Percentiles rank a stretch among this genome's conserved stretches.
Conservation (phyloP, 2,797 vertebrate species). For the Luscinia luscinia region DNA sequence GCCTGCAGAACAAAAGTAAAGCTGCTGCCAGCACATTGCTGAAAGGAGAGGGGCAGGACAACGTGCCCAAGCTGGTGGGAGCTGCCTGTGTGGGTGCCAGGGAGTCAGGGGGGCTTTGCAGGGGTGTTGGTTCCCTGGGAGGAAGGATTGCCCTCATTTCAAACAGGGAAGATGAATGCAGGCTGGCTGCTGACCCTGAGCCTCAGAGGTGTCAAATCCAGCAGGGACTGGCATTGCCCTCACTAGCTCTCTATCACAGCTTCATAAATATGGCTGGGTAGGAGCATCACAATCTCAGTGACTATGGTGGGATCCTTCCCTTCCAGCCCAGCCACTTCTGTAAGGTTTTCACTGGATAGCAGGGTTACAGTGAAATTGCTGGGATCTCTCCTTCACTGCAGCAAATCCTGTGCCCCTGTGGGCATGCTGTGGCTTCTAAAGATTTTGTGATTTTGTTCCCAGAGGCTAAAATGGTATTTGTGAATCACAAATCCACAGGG, state of each 20-base stretch:
- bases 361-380: not conserved
- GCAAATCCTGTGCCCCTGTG: not conserved
- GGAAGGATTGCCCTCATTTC: not conserved
- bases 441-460: not conserved
- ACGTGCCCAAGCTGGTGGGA: not conserved
- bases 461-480: not conserved
- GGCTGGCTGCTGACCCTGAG: not conserved
- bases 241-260: not conserved
- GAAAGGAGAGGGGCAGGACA: constrained; percentile 60
- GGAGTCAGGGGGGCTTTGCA: not conserved
- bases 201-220: not conserved
- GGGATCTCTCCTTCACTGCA: not conserved
- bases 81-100: not conserved
- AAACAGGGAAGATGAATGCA: not conserved
- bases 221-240: not conserved
- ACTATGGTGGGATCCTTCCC: not conserved
- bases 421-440: not conserved
- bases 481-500: not conserved
- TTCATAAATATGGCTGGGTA: not conserved
- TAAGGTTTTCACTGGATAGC: not conserved
- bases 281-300: not conserved
- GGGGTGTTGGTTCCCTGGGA: not conserved
- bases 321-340: not conserved
- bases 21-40: constrained; percentile 79
- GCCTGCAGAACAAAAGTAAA: constrained; percentile 79